phyloP scores from a whole-genome alignment of 1,140 invertebrate genomes.

The Tachypleus tridentatus region DNA sequence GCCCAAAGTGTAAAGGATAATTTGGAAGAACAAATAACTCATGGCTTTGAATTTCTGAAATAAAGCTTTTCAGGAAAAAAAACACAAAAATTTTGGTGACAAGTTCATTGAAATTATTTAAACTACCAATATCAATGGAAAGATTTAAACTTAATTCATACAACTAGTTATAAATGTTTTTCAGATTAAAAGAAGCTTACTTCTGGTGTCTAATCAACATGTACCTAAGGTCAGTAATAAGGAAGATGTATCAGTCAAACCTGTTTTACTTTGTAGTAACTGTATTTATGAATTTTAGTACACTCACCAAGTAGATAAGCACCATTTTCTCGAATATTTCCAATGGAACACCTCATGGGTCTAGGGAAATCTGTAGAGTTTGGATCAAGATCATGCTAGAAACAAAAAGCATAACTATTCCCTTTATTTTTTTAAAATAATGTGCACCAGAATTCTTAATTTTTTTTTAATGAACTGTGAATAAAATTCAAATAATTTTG shows the following conservation, averaged over 20 bases:
- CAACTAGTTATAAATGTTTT: too few species aligned
- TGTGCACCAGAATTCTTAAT: not conserved
- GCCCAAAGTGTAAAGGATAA: too few species aligned
- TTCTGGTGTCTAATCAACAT: not conserved
- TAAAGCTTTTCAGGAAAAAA: too few species aligned
- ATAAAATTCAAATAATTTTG: not conserved
- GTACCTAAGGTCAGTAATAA: not conserved
- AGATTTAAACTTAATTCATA: too few species aligned
- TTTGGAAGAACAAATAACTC: too few species aligned
- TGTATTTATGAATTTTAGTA: too few species aligned
- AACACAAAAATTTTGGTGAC: too few species aligned
- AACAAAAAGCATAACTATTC: slow-evolving; percentile 7
- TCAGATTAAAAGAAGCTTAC: not conserved
- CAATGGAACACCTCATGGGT: slow-evolving; percentile 66
- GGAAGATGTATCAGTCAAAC: not conserved
- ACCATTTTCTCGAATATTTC: slow-evolving; percentile 75
- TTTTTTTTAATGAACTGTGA: not conserved
- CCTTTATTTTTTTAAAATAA: not conserved
- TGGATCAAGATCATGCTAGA: slow-evolving; percentile 32
- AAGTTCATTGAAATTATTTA: too few species aligned
- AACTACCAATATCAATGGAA: too few species aligned
- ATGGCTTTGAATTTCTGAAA: too few species aligned
- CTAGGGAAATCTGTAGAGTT: slow-evolving; percentile 40
- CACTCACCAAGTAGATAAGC: slow-evolving; percentile 64
- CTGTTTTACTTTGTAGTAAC: too few species aligned